Conservation (phyloP, 2,888 invertebrate species). For the Epinotia bilunana region DNA sequence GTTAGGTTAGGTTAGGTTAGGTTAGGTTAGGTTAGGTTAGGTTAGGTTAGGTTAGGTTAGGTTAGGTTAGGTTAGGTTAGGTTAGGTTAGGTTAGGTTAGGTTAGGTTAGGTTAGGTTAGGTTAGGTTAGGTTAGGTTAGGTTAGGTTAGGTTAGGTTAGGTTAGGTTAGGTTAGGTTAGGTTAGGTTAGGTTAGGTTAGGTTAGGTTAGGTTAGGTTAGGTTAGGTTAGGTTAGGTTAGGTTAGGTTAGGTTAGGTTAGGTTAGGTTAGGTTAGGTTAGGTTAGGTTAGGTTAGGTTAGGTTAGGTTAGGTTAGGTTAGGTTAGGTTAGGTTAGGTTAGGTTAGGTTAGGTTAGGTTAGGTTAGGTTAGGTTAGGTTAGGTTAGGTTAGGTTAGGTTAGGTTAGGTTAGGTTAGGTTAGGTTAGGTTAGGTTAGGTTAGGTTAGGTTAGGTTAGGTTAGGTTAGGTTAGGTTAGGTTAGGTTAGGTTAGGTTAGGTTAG, state of each 20-base stretch:
- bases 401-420: slow-evolving; percentile 44
- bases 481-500: slow-evolving; percentile 35
- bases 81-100: slow-evolving; percentile 38
- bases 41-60: slow-evolving; percentile 43
- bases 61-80: slow-evolving; percentile 43
- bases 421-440: slow-evolving; percentile 44
- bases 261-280: not conserved
- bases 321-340: slow-evolving; percentile 16
- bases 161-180: slow-evolving; percentile 19
- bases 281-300: slow-evolving; percentile 8
- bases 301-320: slow-evolving; percentile 26
- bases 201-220: too few relatives aligned
- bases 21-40: slow-evolving; percentile 27
- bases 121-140: too few relatives aligned
- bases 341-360: slow-evolving; percentile 9
- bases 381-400: slow-evolving; percentile 42
- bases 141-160: too few relatives aligned
- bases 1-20: slow-evolving; percentile 22
- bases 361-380: slow-evolving; percentile 17
- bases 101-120: too few relatives aligned
- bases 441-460: too few relatives aligned
- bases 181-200: slow-evolving; percentile 6
- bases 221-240: too few relatives aligned
- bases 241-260: slow-evolving; percentile 18
- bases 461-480: too few relatives aligned